Conservation (phyloP, 2,113 vertebrate species). For the Aegotheles bennettii region DNA sequence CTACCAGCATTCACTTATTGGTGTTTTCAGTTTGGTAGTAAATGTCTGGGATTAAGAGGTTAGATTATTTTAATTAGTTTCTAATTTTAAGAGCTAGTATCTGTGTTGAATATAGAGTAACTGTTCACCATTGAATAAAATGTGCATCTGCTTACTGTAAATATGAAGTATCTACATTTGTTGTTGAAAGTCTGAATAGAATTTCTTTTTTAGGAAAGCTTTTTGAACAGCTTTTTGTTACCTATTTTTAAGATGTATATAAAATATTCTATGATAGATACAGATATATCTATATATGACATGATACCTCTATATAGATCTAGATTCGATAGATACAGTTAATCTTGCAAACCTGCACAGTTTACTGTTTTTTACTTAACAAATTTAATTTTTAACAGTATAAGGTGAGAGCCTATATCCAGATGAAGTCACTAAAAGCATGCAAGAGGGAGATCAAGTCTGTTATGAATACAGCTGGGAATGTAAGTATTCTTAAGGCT, state of each 20-base stretch:
- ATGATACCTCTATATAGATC: too few species aligned
- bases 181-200: neutral
- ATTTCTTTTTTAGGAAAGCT: neutral
- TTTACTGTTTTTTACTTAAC: neutral
- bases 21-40: neutral
- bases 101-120: neutral
- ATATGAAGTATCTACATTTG: neutral
- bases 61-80: neutral
- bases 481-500: constrained; percentile 79
- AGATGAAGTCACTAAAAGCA: constrained; percentile 97
- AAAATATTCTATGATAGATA: neutral
- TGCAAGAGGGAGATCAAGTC: constrained; percentile 99
- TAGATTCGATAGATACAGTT: neutral
- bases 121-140: neutral
- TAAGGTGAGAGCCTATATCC: constrained; percentile 96
- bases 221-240: neutral
- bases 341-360: neutral
- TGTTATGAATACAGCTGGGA: constrained; percentile 98
- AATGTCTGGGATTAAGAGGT: neutral
- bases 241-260: neutral
- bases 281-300: too few species aligned
- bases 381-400: constrained; percentile 75
- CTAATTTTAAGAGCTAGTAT: neutral
- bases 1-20: neutral
- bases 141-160: neutral